Evolutionary conservation across 2,113 vertebrate species (phyloP), one percentile per base, ranked within the genome.

Genomic region (Colistium nudipinnis): DNA sequence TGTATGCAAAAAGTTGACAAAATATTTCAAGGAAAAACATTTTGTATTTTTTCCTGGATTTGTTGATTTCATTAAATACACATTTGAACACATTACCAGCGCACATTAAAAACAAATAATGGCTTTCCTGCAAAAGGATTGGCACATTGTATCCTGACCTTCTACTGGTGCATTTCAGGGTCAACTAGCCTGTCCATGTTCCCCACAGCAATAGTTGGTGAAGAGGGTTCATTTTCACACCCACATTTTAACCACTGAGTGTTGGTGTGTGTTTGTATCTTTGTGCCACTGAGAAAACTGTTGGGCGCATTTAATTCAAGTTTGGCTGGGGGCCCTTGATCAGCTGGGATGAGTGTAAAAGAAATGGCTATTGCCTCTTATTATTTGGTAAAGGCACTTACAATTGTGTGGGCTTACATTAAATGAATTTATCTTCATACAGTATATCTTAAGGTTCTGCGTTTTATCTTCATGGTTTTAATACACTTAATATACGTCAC

Each of bases 141-240:
- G 27, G n/a, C 24, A 51, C 12, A 4, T 22, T 60, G 33, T 19
- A n/a, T 10, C 0, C 1, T 44, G 44, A 49, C 44, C 14, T 56
- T 31, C 7, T 43, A 8, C 43, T 19, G 41, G 22, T 48, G 48
- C 33, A 22, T 65, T 39, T 61, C 41, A 41, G 31, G 22, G 10
- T 43, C 47, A 30, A 7, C 35, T 19, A 6, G 14, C 14, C 6
- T 39, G 49, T 20, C 31, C 12, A 48, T 41, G 22, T 63, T 52
- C 30, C 31, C 60, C 67, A 44, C 25, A 38, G 2, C 48, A 43
- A 35, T 5, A 51, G 28, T 25, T 78, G 41, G 24, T 14, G 16
- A 55, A 70, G 48, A 31, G 39, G 19, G 55, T 62, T 55, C 60
- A 70, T 9, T n/a, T n/a, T n/a, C n/a, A n/a, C n/a, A n/a, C n/a